Evolutionary conservation across 2,888 invertebrate species (phyloP).

Genomic region (Phorcus lineatus): DNA sequence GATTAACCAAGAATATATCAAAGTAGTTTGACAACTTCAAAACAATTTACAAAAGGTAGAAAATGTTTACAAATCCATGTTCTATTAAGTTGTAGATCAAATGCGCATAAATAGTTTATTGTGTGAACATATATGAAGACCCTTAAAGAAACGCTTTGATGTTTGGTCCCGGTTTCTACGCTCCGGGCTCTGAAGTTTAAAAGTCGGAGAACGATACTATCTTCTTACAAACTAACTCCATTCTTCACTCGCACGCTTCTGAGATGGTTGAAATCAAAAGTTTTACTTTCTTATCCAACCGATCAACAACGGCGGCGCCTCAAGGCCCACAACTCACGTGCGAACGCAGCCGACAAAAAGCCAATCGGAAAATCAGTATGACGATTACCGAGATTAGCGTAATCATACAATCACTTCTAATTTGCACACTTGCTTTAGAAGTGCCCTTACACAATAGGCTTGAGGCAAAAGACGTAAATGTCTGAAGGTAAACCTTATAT

Average conservation of each 20-base stretch:
- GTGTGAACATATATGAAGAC: no score
- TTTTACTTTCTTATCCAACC: slow-evolving; percentile 3
- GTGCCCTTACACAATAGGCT: slow-evolving; percentile 2
- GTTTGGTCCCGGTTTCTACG: neutral
- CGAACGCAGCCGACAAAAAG: slow-evolving; percentile 8
- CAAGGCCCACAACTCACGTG: slow-evolving; percentile 20
- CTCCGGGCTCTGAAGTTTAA: neutral
- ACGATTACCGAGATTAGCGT: slow-evolving; percentile 17
- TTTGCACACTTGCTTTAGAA: slow-evolving; percentile 5
- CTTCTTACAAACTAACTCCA: neutral
- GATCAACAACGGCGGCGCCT: slow-evolving; percentile 14
- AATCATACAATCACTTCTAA: slow-evolving; percentile 16
- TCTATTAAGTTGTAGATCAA: no score
- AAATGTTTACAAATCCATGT: no score
- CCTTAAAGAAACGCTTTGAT: no score
- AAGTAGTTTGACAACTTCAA: no score
- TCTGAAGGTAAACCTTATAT: no score
- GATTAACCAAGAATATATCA: no score
- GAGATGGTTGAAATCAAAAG: slow-evolving; percentile 11
- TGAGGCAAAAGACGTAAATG: neutral
- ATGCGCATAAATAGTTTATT: no score
- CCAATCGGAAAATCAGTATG: neutral
- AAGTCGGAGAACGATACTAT: neutral
- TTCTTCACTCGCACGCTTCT: neutral
- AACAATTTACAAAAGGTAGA: no score